These are phyloP conservation scores for Eupristina koningsbergeri DNA, from an alignment of 1,140 invertebrate genomes.

Conservation along the genomic window DNA sequence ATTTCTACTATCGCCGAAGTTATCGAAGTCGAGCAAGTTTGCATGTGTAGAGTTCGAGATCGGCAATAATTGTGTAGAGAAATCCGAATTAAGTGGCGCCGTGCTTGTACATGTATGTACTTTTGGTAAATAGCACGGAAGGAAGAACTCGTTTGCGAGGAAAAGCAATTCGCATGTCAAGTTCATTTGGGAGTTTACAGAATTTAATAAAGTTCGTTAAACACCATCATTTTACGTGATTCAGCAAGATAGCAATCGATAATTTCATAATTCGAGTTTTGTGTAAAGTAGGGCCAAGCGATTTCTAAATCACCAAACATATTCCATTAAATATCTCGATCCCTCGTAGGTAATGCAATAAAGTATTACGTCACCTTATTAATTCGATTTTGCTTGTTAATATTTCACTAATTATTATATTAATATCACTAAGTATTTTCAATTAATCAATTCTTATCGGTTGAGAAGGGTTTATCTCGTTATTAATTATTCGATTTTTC, in stretches of 20 bases:
- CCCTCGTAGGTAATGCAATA: not conserved
- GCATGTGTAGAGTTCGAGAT: no score
- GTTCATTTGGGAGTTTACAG: not conserved
- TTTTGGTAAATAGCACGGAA: constrained; percentile 16
- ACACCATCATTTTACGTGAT: not conserved
- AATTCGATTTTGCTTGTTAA: not conserved
- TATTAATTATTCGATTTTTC: no score
- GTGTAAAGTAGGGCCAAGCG: not conserved
- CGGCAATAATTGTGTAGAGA: no score
- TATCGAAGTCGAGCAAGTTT: no score
- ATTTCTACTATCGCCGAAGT: no score
- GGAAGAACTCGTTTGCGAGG: constrained; percentile 2
- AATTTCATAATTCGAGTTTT: not conserved
- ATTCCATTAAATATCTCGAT: not conserved
- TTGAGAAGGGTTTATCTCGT: no score
- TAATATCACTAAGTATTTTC: not conserved
- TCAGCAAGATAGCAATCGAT: not conserved
- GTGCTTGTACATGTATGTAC: no score
- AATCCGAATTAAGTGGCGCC: no score
- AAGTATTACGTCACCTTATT: not conserved
- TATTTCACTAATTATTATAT: not conserved
- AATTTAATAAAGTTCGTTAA: not conserved
- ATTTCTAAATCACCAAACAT: not conserved
- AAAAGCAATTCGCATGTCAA: constrained; percentile 5
- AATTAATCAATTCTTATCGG: not conserved